Base-by-base conservation (phyloP, 2,113 vertebrate genomes). In the Cepphus grylle region DNA sequence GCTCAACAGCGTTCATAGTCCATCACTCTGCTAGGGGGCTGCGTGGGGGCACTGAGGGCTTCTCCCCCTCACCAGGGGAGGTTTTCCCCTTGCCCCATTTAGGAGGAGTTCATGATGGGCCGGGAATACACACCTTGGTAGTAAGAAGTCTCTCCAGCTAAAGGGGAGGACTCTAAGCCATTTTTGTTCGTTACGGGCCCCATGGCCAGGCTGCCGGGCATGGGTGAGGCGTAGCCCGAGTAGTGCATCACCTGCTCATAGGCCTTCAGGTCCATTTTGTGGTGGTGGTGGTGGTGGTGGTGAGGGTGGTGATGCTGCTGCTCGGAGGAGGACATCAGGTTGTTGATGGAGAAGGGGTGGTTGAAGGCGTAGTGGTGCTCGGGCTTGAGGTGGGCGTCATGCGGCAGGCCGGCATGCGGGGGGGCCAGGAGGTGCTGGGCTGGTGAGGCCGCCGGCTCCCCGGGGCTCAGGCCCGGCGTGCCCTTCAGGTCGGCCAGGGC, bases 181-280 rank as follows among this genome's bases (percentile, higher is more conserved):
- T 98, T 96, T 99, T 99, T 99, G 97, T 99, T 99, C 96, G 99
- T 99, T 98, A 99, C 98, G 15, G 99, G 97, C 70, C 99, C 99
- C 99, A 99, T 99, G 95, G 99, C 99, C 86, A 99, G 98, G 84
- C 99, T 98, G 62, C 99, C 98, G 4, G 99, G 96, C 99, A 99
- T 99, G 30, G 99, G 99, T 16, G 99, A 99, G 34, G 99, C 98
- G 4, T 99, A 99, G 74, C 99, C 99, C 2, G 99, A 99, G 95
- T 99, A 99, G 95, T 99, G 99, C 99, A 99, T 99, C 98, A 99
- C 99, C 98, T 99, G 99, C 98, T 99, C 99, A 20, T 99, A 99
- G 90, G 99, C 98, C 97, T 99, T 99, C 97, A 99, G 98, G 99
- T 99, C 99, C 99, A 99, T 99, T 99, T 99, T 99, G 97, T 98